Percentiles rank a stretch among this genome's conserved stretches.
These are phyloP conservation scores for Catharus bicknelli DNA, from an alignment of 2,113 vertebrate species.

Conservation along the genomic window DNA sequence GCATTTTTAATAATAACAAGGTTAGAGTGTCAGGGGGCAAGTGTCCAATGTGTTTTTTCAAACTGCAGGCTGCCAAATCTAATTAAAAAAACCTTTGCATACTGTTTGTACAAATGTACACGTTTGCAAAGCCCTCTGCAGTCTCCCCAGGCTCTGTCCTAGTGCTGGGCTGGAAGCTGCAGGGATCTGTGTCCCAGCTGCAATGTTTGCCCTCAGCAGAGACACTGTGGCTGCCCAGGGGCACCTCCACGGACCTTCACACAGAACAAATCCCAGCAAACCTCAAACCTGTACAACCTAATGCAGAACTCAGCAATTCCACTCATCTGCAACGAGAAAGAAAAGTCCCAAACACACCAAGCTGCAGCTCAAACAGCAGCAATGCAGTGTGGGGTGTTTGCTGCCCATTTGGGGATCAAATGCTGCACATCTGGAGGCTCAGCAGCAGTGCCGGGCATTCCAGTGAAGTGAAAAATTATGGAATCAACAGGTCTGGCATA, in stretches of 20 bases:
- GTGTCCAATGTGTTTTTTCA: rapidly evolving
- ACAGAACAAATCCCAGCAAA: not conserved
- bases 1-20: not conserved
- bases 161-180: no score
- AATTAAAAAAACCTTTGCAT: not conserved
- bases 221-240: rapidly evolving
- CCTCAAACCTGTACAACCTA: not conserved
- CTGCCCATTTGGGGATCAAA: not conserved
- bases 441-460: not conserved
- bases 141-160: not conserved
- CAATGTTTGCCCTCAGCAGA: not conserved
- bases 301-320: not conserved
- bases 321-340: not conserved
- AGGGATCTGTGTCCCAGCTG: not conserved
- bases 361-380: not conserved
- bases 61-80: not conserved
- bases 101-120: rapidly evolving
- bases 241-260: not conserved
- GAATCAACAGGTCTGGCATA: not conserved
- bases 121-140: not conserved
- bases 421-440: not conserved
- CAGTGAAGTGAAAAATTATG: not conserved
- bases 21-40: not conserved
- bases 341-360: no score
- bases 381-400: not conserved